phyloP scores from a whole-genome alignment of 2,797 vertebrate genomes.

The Gila robusta region DNA sequence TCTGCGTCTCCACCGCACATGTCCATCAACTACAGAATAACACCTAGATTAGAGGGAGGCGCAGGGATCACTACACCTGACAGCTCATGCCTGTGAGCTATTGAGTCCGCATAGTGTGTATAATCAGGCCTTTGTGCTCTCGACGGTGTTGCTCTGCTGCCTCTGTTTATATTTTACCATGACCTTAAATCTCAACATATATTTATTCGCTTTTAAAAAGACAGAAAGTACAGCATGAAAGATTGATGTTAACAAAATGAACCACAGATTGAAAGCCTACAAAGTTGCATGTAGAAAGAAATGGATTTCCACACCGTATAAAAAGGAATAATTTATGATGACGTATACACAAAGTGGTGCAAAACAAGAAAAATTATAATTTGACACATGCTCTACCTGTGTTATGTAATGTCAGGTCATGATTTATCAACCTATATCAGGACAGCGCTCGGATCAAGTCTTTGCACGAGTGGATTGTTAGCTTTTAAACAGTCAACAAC shows the following conservation, averaged over 20 bases:
- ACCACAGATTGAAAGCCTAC: background rate
- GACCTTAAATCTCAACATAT: constrained; percentile 48
- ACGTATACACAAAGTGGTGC: constrained; percentile 24
- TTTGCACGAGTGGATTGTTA: constrained; percentile 66
- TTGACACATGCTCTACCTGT: constrained; percentile 50
- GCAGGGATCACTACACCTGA: constrained; percentile 56
- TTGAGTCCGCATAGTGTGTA: constrained; percentile 39
- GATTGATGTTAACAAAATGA: constrained; percentile 44
- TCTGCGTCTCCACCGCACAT: constrained; percentile 61
- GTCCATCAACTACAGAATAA: constrained; percentile 72
- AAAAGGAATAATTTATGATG: constrained; percentile 47
- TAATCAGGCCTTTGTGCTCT: constrained; percentile 53
- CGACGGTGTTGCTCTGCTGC: constrained; percentile 51
- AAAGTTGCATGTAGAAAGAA: background rate
- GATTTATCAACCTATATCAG: constrained; percentile 55
- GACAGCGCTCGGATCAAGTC: constrained; percentile 62
- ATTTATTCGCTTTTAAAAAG: constrained; percentile 49
- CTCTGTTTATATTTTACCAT: constrained; percentile 59
- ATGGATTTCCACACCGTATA: constrained; percentile 45
- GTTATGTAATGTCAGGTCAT: constrained; percentile 52
- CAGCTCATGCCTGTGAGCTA: constrained; percentile 65
- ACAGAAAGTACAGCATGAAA: constrained; percentile 41
- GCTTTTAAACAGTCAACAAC: constrained; percentile 43
- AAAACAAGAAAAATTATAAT: constrained; percentile 56
- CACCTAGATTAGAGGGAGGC: constrained; percentile 63